Percentiles rank a stretch among this genome's conserved stretches.
Conservation (phyloP, 1,140 invertebrate genomes). For the Drosophila persimilis region DNA sequence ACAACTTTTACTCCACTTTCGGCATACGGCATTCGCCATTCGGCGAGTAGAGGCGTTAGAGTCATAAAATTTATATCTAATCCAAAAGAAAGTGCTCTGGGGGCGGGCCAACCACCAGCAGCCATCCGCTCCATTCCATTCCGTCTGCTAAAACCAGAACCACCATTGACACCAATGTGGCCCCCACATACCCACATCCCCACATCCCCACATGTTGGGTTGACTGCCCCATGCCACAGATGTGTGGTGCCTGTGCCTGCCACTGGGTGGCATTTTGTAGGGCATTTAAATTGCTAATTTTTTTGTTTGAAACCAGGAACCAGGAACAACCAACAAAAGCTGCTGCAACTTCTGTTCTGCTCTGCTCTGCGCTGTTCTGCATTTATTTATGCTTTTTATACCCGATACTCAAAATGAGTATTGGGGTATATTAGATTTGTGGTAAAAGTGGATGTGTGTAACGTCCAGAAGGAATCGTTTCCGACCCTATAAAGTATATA, state of each 20-base stretch:
- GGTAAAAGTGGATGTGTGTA: too few relatives aligned
- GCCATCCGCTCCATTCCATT: too few relatives aligned
- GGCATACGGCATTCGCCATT: too few relatives aligned
- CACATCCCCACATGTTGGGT: background rate
- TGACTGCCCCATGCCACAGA: background rate
- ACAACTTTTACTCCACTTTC: constrained; percentile 51
- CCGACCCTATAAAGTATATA: too few relatives aligned
- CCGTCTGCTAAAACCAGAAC: background rate
- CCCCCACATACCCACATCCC: constrained; percentile 11
- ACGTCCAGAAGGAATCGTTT: too few relatives aligned
- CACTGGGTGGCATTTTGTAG: constrained; percentile 19
- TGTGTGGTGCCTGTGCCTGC: background rate
- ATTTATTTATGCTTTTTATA: constrained; percentile 53
- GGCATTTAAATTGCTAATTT: constrained; percentile 59
- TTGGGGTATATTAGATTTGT: too few relatives aligned
- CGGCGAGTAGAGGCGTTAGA: constrained; percentile 11
- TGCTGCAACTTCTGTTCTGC: background rate
- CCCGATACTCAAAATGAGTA: too few relatives aligned
- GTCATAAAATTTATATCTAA: constrained; percentile 24
- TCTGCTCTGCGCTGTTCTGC: constrained; percentile 14
- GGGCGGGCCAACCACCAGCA: constrained; percentile 2
- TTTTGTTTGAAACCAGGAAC: background rate
- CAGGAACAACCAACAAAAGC: constrained; percentile 12
- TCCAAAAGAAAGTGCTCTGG: constrained; percentile 48
- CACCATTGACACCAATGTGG: constrained; percentile 16